phyloP scores from a whole-genome alignment of 1,140 invertebrate genomes.

The Drosophila micromelanica region DNA sequence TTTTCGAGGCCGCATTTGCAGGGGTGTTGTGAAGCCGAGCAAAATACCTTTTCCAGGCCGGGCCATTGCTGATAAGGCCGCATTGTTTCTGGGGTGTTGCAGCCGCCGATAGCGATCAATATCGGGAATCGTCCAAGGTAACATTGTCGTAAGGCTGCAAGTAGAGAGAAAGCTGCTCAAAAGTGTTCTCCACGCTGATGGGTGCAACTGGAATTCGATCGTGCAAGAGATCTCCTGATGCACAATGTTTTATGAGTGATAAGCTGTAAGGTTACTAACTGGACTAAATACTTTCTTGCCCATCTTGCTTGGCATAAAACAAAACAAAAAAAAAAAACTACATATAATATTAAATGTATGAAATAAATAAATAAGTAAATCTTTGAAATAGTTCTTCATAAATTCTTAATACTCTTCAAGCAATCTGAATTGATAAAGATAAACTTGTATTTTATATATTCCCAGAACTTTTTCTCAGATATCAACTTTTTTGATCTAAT shows the following conservation, averaged over 20 bases:
- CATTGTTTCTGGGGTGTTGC: slow-evolving; percentile 74
- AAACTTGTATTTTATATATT: no score
- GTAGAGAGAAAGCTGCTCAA: slow-evolving; percentile 65
- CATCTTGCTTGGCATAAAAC: neutral
- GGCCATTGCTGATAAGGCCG: slow-evolving; percentile 25
- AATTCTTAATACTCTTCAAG: no score
- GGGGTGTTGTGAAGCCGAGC: slow-evolving; percentile 71
- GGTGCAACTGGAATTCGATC: slow-evolving; percentile 71
- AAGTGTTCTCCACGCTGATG: slow-evolving; percentile 53
- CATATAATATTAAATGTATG: no score
- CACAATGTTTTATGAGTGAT: slow-evolving; percentile 34
- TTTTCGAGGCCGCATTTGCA: slow-evolving; percentile 32
- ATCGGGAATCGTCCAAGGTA: slow-evolving; percentile 47
- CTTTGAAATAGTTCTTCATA: no score
- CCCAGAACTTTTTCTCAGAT: no score
- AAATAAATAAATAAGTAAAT: neutral
- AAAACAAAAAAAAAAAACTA: neutral
- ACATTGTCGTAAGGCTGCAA: slow-evolving; percentile 15
- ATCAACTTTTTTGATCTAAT: no score
- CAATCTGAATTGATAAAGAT: no score
- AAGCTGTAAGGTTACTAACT: slow-evolving; percentile 38
- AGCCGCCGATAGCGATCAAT: slow-evolving; percentile 59
- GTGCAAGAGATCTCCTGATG: slow-evolving; percentile 59
- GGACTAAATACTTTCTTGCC: slow-evolving; percentile 35
- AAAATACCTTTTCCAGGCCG: slow-evolving; percentile 30